Evolutionary conservation across 2,888 invertebrate genomes (phyloP).

Genomic region (Drosophila leonis): DNA sequence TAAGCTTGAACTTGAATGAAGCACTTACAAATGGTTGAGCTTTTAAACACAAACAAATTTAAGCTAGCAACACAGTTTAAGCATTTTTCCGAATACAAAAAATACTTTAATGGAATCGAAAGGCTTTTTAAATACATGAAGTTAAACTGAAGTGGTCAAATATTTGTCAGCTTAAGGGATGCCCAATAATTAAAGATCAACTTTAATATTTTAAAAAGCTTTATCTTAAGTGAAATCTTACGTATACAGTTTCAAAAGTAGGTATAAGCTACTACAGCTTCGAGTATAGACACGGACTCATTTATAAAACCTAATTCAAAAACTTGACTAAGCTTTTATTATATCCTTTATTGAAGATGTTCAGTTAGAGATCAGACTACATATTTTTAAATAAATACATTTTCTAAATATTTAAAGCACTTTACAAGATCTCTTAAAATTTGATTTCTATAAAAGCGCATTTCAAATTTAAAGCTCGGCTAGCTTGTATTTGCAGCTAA

Average conservation of each 20-base stretch:
- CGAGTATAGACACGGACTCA: no score
- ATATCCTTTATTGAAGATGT: no score
- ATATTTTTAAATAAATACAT: neutral
- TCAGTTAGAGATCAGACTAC: neutral
- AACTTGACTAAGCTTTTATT: neutral
- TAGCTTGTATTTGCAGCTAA: slow-evolving; percentile 10
- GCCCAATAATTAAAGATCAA: no score
- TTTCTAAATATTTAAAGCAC: neutral
- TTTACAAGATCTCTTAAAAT: neutral
- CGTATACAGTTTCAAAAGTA: no score
- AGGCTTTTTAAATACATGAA: neutral
- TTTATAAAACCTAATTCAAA: neutral
- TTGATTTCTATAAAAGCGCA: neutral
- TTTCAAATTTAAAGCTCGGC: neutral
- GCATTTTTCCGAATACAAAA: no score
- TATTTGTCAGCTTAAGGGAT: no score
- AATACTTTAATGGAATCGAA: no score
- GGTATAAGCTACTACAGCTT: neutral
- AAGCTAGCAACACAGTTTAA: no score
- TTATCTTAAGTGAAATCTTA: neutral
- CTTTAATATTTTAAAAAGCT: no score
- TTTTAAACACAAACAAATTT: neutral
- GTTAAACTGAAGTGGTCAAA: no score
- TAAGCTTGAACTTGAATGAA: slow-evolving; percentile 1
- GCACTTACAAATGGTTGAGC: neutral